These are phyloP conservation scores for Gibbula magus DNA, from an alignment of 2,888 invertebrate genomes.

Conservation along the genomic window DNA sequence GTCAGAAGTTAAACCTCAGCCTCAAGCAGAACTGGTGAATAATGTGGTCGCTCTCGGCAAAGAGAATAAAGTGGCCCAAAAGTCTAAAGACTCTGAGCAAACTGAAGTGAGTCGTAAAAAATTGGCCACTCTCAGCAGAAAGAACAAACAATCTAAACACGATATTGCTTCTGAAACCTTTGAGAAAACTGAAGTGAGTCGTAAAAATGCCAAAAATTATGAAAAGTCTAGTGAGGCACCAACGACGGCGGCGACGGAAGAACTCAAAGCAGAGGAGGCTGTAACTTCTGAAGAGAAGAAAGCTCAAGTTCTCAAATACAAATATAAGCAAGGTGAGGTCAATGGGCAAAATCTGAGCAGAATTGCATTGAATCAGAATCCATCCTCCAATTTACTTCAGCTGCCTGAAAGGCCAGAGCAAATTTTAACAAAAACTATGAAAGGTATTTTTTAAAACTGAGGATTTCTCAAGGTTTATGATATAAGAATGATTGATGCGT, in stretches of 20 bases:
- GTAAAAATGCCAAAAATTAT: constrained; percentile 29
- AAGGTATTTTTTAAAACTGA: no score
- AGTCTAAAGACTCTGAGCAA: constrained; percentile 32
- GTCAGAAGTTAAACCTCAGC: neutral
- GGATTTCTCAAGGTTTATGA: no score
- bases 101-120: no score
- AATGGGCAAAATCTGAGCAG: no score
- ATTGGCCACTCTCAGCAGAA: no score
- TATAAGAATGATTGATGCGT: no score
- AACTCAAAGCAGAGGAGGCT: constrained; percentile 12
- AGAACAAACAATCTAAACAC: no score
- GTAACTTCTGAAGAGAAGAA: neutral
- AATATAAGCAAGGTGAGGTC: constrained; percentile 59
- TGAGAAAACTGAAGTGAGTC: neutral
- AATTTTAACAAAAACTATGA: no score
- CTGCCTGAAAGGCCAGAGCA: no score
- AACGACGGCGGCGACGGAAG: constrained; percentile 30
- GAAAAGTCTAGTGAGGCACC: constrained; percentile 25
- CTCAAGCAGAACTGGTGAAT: neutral
- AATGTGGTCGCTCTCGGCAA: neutral
- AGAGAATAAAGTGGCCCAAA: constrained; percentile 26
- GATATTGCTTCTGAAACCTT: no score
- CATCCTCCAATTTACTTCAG: no score
- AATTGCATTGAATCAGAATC: no score
- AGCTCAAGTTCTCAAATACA: constrained; percentile 45